These are phyloP conservation scores for Brachirus orientalis DNA, from an alignment of 2,113 vertebrate genomes.

Conservation along the genomic window DNA sequence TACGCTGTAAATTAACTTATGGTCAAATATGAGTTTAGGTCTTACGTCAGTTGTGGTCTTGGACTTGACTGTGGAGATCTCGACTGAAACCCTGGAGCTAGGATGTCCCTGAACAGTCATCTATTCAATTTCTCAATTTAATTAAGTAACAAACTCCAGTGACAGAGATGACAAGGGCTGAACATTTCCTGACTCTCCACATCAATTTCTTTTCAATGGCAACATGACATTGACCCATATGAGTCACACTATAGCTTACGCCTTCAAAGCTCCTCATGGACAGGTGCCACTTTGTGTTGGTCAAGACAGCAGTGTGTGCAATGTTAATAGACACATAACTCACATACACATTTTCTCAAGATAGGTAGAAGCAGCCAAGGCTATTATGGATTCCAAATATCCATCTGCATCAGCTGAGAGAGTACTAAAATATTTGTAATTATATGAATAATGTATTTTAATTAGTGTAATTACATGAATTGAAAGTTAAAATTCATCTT, in stretches of 20 bases:
- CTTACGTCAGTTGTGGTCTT: not conserved
- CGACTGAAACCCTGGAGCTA: constrained; percentile 6
- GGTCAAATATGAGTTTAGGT: not conserved
- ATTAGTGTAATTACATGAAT: constrained; percentile 6
- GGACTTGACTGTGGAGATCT: not conserved
- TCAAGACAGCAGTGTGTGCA: not conserved
- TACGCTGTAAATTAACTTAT: not conserved
- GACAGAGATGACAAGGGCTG: constrained; percentile 48
- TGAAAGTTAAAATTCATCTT: not conserved
- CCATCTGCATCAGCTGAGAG: not conserved
- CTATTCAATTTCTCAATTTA: constrained; percentile 52
- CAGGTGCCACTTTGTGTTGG: not conserved
- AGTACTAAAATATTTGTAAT: not conserved
- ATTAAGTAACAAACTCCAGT: constrained; percentile 57
- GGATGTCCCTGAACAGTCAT: constrained; percentile 27
- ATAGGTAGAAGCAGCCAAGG: not conserved
- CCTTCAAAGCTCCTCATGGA: too few relatives aligned
- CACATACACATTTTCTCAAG: not conserved
- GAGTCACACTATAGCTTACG: constrained; percentile 26
- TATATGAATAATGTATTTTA: constrained; percentile 5
- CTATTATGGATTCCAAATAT: not conserved
- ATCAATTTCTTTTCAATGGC: constrained; percentile 33
- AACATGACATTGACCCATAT: constrained; percentile 56
- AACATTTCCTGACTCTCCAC: constrained; percentile 40
- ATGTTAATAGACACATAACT: not conserved